Evolutionary conservation across 1,140 invertebrate species (phyloP), one percentile per base, ranked within the genome.

Genomic region (Meteorus sp.): DNA sequence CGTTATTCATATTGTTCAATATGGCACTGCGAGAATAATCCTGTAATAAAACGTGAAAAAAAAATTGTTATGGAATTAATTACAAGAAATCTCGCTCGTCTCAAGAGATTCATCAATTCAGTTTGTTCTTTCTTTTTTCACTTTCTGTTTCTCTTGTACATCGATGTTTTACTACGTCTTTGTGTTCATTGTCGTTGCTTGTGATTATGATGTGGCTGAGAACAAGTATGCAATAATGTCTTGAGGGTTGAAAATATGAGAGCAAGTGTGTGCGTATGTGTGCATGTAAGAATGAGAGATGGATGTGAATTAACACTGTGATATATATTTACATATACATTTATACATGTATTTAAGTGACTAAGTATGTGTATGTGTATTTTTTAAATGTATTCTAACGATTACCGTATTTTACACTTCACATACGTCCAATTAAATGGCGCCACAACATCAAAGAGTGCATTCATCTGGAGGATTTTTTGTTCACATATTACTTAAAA

Each of bases 361-460:
- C n/a, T n/a, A n/a, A n/a, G n/a, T n/a, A n/a, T n/a, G n/a, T n/a
- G n/a, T n/a, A n/a, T n/a, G n/a, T n/a, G n/a, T 39, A 37, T 53
- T 48, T 56, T 5, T 37, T 33, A 22, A 44, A 37, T 60, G 33
- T 60, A 17, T 41, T 60, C 23, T 52, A 56, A 54, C 50, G 57
- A 53, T 62, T 62, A 61, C 64, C 37, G 59, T 63, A 60, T 68
- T 60, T 63, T 68, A 73, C 64, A 72, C 68, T 67, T 76, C 69
- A 76, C 67, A 75, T 74, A 78, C 70, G 76, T 77, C 66, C 66
- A 75, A 68, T 63, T 56, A 56, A 73, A 66, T 74, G 68, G 70
- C 65, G 47, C 73, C 68, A 66, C 75, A 78, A 79, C 71, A 73
- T 74, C 75, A 68, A 75, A 77, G 74, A 78, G 76, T 78, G 75